Conservation (phyloP, 2,797 vertebrate species). For the Hippoglossus hippoglossus region DNA sequence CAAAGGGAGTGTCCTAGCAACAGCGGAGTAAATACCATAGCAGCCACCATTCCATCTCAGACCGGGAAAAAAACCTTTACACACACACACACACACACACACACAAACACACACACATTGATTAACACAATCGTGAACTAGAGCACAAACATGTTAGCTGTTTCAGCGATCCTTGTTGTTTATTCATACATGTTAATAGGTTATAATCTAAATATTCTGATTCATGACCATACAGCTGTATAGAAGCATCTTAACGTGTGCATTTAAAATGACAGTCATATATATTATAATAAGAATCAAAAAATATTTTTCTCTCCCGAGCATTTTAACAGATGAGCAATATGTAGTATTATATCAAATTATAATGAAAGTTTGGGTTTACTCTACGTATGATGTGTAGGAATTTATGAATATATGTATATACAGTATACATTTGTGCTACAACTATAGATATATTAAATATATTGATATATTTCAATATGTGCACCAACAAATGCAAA, state of each 20-base stretch:
- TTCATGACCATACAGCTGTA: background rate
- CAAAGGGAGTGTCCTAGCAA: conserved; percentile 91
- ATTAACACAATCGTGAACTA: conserved; percentile 43
- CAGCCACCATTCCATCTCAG: conserved; percentile 71
- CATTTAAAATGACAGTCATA: conserved; percentile 5
- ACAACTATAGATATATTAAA: background rate
- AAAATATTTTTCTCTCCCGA: background rate
- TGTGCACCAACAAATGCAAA: background rate
- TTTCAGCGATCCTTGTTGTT: conserved; percentile 14
- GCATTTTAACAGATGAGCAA: background rate
- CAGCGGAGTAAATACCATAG: conserved; percentile 86
- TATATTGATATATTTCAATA: background rate
- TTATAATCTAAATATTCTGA: conserved; percentile 22
- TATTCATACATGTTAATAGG: conserved; percentile 37
- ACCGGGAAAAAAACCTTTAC: conserved; percentile 24
- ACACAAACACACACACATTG: conserved; percentile 10
- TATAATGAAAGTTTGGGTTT: too few relatives aligned
- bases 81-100: conserved; percentile 7
- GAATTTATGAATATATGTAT: background rate
- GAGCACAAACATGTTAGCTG: conserved; percentile 15
- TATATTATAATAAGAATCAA: background rate
- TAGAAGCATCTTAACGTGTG: background rate
- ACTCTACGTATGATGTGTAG: background rate
- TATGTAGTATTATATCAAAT: background rate
- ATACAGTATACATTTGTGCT: too few relatives aligned